Base-by-base conservation (phyloP, 37 sponge, comb jelly and placozoan genomes). In the Beroe ovata region DNA sequence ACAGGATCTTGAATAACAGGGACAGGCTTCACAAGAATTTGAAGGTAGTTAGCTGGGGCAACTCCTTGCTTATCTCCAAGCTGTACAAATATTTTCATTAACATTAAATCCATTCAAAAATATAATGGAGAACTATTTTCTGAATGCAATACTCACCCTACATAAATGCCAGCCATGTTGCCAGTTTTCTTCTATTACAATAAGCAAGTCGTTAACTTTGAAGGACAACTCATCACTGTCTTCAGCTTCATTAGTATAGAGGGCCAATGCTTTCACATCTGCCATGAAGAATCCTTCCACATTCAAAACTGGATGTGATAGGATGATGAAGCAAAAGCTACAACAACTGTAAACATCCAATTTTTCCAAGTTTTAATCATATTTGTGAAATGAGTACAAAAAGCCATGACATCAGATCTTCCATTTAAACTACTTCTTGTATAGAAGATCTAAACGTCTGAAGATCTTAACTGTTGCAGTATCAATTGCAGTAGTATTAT, bases 141-240 rank as follows among this genome's bases (percentile, higher is more conserved):
- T 47, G 11, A 11, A 47, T 16, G 11, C 54, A 47, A 69, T 8
- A 20, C 38, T 41, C 41, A 77, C 84, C 41, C 33, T 23, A 77
- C 84, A 77, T 4, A 77, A 23, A 23, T 77, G 84, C 84, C 84
- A 77, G 1, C 84, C 84, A 77, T 77, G 28, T 40, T 77, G 84
- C 22, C 21, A 77, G 84, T 77, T 77, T 25, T 77, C 84, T 25
- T 77, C 14, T 8, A 77, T 21, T n/a, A 77, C 84, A 25, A 77
- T 11, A 4, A 77, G 84, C 19, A 42, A 21, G 28, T 77, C 84
- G 25, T 77, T 77, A 8, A 77, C 38, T 36, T 77, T 77, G 84
- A 77, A 77, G 1, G 84, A 77, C 47, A 77, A 25, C 38, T 77
- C 84, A 40, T 77, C 84, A 6, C 11, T 21, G 33, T 77, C 84